phyloP scores from a whole-genome alignment of 2,797 vertebrate genomes.

The Sylvilagus floridanus region DNA sequence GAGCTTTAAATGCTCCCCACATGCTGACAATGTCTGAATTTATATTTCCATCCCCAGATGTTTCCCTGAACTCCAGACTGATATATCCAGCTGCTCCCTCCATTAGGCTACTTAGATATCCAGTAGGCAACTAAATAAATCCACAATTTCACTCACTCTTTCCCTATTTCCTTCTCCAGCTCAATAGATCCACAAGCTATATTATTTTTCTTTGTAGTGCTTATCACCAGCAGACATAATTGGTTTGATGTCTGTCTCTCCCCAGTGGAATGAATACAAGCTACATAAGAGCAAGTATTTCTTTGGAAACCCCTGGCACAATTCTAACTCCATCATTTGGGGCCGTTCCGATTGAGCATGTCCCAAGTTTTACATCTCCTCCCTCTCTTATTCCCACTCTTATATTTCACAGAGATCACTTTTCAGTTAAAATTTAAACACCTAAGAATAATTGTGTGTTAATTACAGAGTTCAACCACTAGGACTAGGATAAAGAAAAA shows the following conservation, averaged over 20 bases:
- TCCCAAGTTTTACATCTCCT: too few species aligned
- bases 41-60: neutral
- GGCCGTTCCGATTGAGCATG: too few species aligned
- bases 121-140: neutral
- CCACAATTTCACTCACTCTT: neutral
- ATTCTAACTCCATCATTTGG: too few species aligned
- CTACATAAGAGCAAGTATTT: neutral
- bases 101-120: neutral
- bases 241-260: neutral
- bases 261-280: neutral
- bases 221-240: neutral
- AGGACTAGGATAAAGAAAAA: too few species aligned
- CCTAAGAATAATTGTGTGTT: too few species aligned
- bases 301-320: too few species aligned
- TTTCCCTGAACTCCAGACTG: neutral
- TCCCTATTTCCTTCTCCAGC: neutral
- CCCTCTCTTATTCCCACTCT: too few species aligned
- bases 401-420: too few species aligned
- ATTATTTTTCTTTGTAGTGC: neutral
- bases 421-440: too few species aligned
- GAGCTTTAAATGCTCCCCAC: neutral
- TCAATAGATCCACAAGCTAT: neutral
- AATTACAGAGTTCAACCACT: too few species aligned
- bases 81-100: neutral
- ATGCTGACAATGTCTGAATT: constrained; percentile 12